Conservation (phyloP, 1,140 invertebrate genomes). For the Batillaria attramentaria region DNA sequence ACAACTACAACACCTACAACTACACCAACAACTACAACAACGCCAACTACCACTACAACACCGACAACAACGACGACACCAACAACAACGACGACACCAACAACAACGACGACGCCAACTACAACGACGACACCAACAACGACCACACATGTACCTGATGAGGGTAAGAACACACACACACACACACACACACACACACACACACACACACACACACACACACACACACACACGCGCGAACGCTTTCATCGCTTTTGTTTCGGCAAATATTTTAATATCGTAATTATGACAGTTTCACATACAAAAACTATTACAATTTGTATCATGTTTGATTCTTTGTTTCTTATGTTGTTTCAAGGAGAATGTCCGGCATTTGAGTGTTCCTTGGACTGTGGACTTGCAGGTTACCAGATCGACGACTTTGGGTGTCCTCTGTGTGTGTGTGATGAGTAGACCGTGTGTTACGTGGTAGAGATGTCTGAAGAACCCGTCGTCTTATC, state of each 20-base stretch:
- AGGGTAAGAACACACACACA: too few relatives aligned
- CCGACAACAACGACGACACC: not conserved
- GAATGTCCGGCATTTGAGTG: slow-evolving; percentile 5
- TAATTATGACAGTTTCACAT: not conserved
- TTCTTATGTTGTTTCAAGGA: not conserved
- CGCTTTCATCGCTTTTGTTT: too few relatives aligned
- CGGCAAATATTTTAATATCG: not conserved
- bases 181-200: too few relatives aligned
- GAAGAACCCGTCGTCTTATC: too few relatives aligned
- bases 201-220: too few relatives aligned
- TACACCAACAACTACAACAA: not conserved
- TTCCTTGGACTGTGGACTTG: slow-evolving; percentile 6
- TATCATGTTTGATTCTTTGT: not conserved
- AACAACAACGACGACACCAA: not conserved
- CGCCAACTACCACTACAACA: slow-evolving; percentile 3
- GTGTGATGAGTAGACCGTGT: not conserved
- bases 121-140: not conserved
- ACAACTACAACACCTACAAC: slow-evolving; percentile 5
- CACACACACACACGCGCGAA: too few relatives aligned
- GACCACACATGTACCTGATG: too few relatives aligned
- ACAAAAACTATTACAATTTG: not conserved
- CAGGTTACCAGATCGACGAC: not conserved
- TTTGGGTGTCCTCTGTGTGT: not conserved
- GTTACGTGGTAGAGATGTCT: too few relatives aligned
- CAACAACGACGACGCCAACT: not conserved